phyloP scores from a whole-genome alignment of 2,797 vertebrate species.

The Dryobates pubescens region DNA sequence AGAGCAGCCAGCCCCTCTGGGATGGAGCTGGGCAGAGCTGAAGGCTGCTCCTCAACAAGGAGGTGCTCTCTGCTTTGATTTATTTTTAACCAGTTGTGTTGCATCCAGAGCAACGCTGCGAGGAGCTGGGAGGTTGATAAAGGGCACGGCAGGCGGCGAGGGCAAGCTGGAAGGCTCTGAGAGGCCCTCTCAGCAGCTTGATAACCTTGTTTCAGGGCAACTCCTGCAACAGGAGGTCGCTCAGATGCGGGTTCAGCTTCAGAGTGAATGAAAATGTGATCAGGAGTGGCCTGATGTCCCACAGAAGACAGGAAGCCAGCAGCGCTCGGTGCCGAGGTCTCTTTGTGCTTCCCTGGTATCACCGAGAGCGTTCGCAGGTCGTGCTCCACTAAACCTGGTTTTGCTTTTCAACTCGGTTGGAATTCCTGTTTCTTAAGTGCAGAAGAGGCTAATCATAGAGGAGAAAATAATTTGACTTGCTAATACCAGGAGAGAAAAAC shows the following conservation, averaged over 20 bases:
- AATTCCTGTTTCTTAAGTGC: conserved; percentile 71
- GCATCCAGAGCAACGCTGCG: neutral
- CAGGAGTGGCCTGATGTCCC: neutral
- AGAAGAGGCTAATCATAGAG: conserved; percentile 71
- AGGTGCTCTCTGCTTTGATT: too few relatives aligned
- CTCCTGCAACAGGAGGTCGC: neutral
- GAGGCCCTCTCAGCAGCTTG: neutral
- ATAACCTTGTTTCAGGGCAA: neutral
- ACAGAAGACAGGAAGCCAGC: neutral
- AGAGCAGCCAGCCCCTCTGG: neutral
- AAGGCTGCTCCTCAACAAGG: neutral
- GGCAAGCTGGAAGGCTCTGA: neutral
- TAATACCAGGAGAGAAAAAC: conserved; percentile 69
- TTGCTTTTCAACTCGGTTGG: conserved; percentile 61
- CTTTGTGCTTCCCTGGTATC: neutral
- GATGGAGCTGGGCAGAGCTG: neutral
- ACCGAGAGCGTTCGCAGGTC: neutral
- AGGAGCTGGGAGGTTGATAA: neutral
- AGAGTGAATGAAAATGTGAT: neutral
- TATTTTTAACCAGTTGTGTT: neutral
- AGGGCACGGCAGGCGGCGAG: rapidly evolving
- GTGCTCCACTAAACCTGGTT: conserved; percentile 11
- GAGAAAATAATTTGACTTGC: conserved; percentile 75
- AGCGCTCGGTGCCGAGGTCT: neutral
- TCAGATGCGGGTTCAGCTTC: neutral